A percentile compares a stretch with the other conserved stretches of the same genome.
These are phyloP conservation scores for Egretta garzetta DNA, from an alignment of 2,113 vertebrate genomes.

Conservation along the genomic window DNA sequence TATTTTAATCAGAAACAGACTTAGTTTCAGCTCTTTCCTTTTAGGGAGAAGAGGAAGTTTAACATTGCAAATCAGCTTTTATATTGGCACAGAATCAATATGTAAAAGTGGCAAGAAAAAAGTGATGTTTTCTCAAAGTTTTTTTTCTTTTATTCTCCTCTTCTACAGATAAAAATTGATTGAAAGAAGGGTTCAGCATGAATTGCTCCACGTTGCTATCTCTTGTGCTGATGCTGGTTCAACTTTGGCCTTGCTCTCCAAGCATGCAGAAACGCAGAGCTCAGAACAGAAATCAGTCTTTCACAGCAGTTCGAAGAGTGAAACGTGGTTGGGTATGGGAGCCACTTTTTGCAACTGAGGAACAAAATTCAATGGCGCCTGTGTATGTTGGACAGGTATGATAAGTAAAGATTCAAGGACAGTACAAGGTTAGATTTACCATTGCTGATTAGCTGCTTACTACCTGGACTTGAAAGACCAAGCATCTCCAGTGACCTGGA, in stretches of 20 bases:
- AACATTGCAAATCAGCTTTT: neutral
- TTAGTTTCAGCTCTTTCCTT: slow-evolving; percentile 13
- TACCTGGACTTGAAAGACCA: neutral
- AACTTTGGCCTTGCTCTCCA: slow-evolving; percentile 64
- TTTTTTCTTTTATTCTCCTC: neutral
- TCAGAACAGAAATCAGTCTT: neutral
- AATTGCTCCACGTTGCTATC: slow-evolving; percentile 45
- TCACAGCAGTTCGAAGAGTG: slow-evolving; percentile 58
- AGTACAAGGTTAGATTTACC: neutral
- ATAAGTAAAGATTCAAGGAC: neutral
- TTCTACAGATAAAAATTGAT: slow-evolving; percentile 14
- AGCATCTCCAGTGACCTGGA: neutral
- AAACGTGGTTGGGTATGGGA: slow-evolving; percentile 88
- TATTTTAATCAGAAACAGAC: neutral
- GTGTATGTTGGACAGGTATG: slow-evolving; percentile 87
- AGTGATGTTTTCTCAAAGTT: neutral
- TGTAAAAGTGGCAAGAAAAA: neutral
- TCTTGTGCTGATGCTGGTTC: slow-evolving; percentile 61
- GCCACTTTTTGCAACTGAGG: slow-evolving; percentile 85
- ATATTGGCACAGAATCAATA: neutral
- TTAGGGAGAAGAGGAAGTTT: neutral
- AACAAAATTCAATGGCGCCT: slow-evolving; percentile 66
- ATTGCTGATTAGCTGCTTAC: neutral
- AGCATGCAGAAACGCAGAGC: neutral
- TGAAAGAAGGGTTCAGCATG: slow-evolving; percentile 67